Evolutionary conservation across 2,888 invertebrate genomes (phyloP).

Genomic region (Aphodius granarius): DNA sequence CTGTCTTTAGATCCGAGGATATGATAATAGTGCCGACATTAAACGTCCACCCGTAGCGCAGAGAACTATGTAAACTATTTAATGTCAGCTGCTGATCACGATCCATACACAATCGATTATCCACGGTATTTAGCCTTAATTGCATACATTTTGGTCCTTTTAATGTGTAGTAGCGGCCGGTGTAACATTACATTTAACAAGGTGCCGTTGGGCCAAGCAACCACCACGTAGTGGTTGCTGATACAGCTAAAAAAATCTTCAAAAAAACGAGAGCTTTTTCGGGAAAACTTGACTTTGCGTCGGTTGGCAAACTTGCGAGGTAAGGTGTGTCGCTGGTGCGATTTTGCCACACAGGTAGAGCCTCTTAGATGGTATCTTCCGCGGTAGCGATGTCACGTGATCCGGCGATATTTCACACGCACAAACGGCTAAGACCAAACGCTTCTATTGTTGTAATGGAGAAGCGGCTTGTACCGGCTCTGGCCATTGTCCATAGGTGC

Average conservation of each 20-base stretch:
- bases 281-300: no score
- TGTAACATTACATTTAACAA: no score
- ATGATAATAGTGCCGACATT: neutral
- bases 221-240: no score
- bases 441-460: conserved; percentile 10
- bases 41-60: neutral
- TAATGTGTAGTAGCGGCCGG: no score
- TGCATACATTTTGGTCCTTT: neutral
- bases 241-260: no score
- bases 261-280: no score
- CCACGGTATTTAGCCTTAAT: neutral
- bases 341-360: conserved; percentile 7
- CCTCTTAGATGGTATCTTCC: conserved; percentile 9
- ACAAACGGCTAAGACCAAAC: conserved; percentile 9
- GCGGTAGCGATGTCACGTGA: conserved; percentile 14
- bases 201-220: no score
- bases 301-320: no score
- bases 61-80: neutral
- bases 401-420: conserved; percentile 12
- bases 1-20: neutral
- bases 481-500: conserved; percentile 1
- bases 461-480: conserved; percentile 8
- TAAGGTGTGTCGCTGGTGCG: neutral
- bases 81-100: neutral
- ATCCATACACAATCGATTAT: neutral